phyloP scores from a whole-genome alignment of 2,888 invertebrate species.

The Blera fallax region DNA sequence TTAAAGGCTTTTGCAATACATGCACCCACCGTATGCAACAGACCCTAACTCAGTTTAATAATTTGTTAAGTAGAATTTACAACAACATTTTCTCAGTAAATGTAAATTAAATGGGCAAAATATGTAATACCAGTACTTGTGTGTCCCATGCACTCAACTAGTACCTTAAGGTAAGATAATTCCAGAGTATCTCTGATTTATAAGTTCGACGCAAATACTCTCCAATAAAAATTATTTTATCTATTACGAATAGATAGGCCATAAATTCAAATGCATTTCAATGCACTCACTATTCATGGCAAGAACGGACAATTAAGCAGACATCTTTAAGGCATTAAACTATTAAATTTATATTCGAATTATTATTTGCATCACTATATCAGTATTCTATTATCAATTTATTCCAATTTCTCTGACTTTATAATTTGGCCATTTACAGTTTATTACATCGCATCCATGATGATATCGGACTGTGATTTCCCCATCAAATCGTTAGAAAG shows the following conservation, averaged over 20 bases:
- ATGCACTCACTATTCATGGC: slow-evolving; percentile 3
- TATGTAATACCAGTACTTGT: not conserved
- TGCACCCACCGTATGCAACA: no score
- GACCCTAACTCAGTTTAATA: no score
- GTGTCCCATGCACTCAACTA: not conserved
- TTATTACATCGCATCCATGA: not conserved
- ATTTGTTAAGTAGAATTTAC: no score
- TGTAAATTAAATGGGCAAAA: not conserved
- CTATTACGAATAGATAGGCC: not conserved
- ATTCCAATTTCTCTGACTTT: slow-evolving; percentile 15
- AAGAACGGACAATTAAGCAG: not conserved
- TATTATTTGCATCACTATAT: not conserved
- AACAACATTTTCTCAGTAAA: not conserved
- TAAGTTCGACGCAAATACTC: not conserved
- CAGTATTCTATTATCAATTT: slow-evolving; percentile 19
- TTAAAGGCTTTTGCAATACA: no score
- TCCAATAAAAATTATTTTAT: not conserved
- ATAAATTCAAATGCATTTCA: not conserved
- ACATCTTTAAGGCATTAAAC: not conserved
- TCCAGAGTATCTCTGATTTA: not conserved
- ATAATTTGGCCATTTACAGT: not conserved
- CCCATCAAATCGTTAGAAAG: not conserved
- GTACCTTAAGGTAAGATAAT: not conserved
- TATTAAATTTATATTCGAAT: not conserved
- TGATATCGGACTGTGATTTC: not conserved